Evolutionary conservation across 2,797 vertebrate genomes (phyloP), one percentile per base, ranked within the genome.

Genomic region (Pelodytes ibericus): DNA sequence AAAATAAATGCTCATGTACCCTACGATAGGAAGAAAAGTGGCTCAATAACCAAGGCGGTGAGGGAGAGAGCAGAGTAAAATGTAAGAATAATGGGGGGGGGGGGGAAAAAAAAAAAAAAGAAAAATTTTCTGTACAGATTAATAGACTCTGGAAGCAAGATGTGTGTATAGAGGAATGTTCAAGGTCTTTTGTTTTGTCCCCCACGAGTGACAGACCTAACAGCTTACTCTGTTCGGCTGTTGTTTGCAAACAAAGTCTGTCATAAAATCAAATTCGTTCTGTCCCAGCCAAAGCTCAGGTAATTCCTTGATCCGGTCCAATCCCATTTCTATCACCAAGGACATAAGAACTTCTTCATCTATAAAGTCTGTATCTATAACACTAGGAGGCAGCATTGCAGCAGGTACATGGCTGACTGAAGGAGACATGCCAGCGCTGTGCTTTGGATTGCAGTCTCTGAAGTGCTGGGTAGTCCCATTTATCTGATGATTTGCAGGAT

Each of bases 341-440:
- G 94, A 94, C 94, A 95, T 95, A 66, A 95, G 90, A 81, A 94
- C 94, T 89, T 95, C 94, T 90, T 95, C 94, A 80, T 95, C 94
- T 81, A 95, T 93, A 88, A 94, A 93, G 89, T 95, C 94, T 81
- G 94, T 95, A 90, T 95, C 94, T 89, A 95, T 95, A 88, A 94
- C 93, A 90, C 93, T 94, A 91, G 93, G 93, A 88, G 93, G 93
- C 92, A 94, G 91, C 88, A 94, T 91, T 81, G 93, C 90, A 82
- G 88, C 88, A 83, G 93, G 92, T 89, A 91, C 92, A 81, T 94
- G 93, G 82, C 93, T 89, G 82, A 89, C 91, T 0, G 91, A 88
- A 79, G 89, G 84, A 68, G 92, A 88, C 87, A 90, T 86, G 31
- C 89, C 82, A 81, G 87, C 80, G 70, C 88, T 86, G 88, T 93